Conservation (phyloP, 2,113 vertebrate genomes). For the Euleptes europaea region DNA sequence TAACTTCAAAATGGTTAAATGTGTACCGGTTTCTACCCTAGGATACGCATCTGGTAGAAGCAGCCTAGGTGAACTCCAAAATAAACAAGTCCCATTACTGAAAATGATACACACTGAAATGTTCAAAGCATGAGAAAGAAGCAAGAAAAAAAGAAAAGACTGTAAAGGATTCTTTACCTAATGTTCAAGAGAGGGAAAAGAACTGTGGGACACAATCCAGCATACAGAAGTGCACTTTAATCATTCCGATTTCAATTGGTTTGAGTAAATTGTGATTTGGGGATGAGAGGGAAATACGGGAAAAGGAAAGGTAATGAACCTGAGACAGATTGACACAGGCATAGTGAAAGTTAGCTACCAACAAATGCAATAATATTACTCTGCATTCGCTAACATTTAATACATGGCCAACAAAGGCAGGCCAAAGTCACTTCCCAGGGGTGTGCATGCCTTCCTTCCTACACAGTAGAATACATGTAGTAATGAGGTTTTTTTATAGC, state of each 20-base stretch:
- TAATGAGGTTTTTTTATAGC: neutral
- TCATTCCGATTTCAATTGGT: neutral
- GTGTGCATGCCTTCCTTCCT: neutral
- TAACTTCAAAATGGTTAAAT: neutral
- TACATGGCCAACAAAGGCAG: slow-evolving; percentile 7
- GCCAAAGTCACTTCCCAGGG: slow-evolving; percentile 10
- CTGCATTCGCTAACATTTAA: slow-evolving; percentile 15
- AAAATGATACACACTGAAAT: neutral
- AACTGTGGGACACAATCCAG: neutral
- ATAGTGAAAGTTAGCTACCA: neutral
- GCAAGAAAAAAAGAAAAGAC: neutral
- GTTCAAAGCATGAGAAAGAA: neutral
- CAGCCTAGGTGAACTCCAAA: neutral
- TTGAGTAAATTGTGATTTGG: neutral
- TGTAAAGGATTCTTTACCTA: neutral
- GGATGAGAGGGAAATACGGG: neutral
- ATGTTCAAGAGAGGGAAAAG: neutral
- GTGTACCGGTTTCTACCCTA: neutral
- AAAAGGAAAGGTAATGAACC: neutral
- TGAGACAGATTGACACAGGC: neutral
- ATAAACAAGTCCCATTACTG: neutral
- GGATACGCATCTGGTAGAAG: neutral
- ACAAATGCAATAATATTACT: neutral
- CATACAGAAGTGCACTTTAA: neutral
- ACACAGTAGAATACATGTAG: neutral